These are phyloP conservation scores for Hydropotes inermis DNA, from an alignment of 2,113 vertebrate genomes.

Conservation along the genomic window DNA sequence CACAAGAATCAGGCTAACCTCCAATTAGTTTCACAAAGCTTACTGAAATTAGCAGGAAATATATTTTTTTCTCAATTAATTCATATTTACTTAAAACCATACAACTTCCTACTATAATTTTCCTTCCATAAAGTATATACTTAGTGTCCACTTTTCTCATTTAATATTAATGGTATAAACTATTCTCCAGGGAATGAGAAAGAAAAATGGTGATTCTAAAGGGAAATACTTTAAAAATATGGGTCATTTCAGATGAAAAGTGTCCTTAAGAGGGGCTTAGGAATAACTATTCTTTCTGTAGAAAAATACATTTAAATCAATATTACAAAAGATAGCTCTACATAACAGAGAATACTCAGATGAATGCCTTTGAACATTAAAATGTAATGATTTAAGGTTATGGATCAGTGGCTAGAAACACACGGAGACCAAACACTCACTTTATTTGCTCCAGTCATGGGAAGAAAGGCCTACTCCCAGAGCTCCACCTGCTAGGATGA, in stretches of 20 bases:
- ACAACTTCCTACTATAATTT: neutral
- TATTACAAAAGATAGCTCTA: neutral
- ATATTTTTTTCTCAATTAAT: conserved; percentile 12
- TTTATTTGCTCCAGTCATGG: neutral
- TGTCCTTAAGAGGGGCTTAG: neutral
- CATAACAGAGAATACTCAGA: neutral
- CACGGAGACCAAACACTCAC: neutral
- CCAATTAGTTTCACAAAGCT: neutral
- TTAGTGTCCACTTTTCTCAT: neutral
- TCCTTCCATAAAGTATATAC: neutral
- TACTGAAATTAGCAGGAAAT: conserved; percentile 36
- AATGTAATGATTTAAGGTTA: neutral
- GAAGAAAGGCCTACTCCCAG: neutral
- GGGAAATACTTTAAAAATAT: neutral
- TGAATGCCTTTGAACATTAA: neutral
- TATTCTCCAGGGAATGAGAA: neutral
- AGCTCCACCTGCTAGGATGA: neutral
- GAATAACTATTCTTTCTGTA: neutral
- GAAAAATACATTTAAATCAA: neutral
- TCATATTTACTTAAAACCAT: conserved; percentile 24
- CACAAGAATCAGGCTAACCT: conserved; percentile 6
- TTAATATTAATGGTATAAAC: neutral
- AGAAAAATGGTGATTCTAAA: neutral
- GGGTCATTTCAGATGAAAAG: neutral
- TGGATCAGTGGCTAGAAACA: neutral